A percentile compares a stretch with the other conserved stretches of the same genome.
Evolutionary conservation across 1,140 invertebrate species (phyloP).

Genomic region (Nymphalis io): DNA sequence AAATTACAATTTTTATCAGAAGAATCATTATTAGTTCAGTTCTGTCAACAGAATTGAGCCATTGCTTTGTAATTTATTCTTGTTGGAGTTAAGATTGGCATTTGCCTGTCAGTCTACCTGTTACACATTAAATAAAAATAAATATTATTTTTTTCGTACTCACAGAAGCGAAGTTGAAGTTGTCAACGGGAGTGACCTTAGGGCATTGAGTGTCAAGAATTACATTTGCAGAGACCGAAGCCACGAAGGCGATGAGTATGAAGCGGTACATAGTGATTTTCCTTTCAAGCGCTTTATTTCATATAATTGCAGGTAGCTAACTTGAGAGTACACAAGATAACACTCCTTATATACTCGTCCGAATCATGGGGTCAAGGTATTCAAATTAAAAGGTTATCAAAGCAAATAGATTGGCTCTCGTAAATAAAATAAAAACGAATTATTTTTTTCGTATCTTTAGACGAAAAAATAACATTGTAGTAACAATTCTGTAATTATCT

Average conservation of each 20-base stretch:
- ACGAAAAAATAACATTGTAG: no score
- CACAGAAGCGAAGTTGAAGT: not conserved
- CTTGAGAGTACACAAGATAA: not conserved
- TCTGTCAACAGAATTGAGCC: no score
- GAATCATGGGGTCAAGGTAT: not conserved
- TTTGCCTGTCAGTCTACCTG: no score
- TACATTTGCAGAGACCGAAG: conserved; percentile 8
- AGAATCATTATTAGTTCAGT: no score
- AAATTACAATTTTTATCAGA: no score
- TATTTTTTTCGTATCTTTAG: no score
- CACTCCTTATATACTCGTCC: not conserved
- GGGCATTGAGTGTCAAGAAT: not conserved
- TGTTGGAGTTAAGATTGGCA: no score
- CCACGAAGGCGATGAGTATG: not conserved
- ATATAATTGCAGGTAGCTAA: not conserved
- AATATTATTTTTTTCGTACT: not conserved
- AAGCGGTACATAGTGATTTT: not conserved
- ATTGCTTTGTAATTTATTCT: no score
- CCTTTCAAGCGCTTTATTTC: not conserved
- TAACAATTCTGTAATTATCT: no score
- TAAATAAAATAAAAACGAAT: not conserved
- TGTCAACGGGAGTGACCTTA: not conserved
- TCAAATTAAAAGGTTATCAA: not conserved
- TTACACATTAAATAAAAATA: no score
- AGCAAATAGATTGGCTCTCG: not conserved